A percentile compares a stretch with the other conserved stretches of the same genome.
phyloP scores from a whole-genome alignment of 2,797 vertebrate species.

The Thripadectes ignobilis region DNA sequence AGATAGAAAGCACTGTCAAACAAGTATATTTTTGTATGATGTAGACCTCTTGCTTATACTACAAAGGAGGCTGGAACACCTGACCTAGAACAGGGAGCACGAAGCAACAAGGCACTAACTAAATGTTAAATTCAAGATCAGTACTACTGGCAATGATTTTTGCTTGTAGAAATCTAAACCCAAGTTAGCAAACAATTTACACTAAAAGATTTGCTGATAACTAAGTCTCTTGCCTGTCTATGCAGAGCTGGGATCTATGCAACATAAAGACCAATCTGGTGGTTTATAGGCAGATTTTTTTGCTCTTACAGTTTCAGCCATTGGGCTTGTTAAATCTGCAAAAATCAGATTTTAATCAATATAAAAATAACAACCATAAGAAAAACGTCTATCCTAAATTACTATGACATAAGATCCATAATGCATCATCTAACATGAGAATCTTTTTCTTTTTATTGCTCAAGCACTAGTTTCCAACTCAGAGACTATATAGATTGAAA shows the following conservation, averaged over 20 bases:
- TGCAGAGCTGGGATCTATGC: neutral
- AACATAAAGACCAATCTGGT: neutral
- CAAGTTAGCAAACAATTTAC: neutral
- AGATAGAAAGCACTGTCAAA: neutral
- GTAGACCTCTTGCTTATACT: neutral
- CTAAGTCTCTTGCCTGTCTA: neutral
- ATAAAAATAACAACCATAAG: neutral
- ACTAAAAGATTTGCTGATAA: neutral
- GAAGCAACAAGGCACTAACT: neutral
- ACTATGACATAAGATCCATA: conserved; percentile 23
- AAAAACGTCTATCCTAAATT: conserved; percentile 30
- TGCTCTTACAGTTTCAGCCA: neutral
- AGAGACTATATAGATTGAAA: neutral
- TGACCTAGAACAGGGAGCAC: neutral
- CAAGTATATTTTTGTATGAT: neutral
- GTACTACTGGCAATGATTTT: neutral
- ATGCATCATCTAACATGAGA: conserved; percentile 14
- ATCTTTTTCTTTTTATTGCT: conserved; percentile 8
- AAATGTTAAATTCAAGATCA: neutral
- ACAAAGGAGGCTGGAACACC: neutral
- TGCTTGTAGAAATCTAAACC: neutral
- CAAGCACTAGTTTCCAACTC: conserved; percentile 17
- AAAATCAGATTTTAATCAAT: conserved; percentile 27
- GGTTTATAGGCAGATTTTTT: neutral
- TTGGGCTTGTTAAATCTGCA: neutral